These are phyloP conservation scores for Pollenia amentaria DNA, from an alignment of 2,888 invertebrate species.

Conservation along the genomic window DNA sequence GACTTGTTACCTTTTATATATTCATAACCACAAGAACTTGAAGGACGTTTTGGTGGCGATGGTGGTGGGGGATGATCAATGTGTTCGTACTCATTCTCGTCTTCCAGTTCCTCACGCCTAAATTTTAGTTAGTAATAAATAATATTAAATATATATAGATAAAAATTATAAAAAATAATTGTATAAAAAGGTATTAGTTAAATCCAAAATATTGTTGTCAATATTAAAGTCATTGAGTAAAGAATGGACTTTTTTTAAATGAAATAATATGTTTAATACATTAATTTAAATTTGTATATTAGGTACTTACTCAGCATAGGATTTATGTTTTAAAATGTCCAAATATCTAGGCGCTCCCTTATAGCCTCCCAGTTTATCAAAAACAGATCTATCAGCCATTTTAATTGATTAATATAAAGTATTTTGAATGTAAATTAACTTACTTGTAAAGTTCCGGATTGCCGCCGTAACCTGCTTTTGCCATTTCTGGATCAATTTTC, in stretches of 20 bases:
- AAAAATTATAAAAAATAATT: constrained; percentile 4
- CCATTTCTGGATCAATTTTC: too few species aligned
- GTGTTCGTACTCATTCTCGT: constrained; percentile 52
- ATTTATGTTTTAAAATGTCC: constrained; percentile 78
- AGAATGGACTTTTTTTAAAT: too few species aligned
- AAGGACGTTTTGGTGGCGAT: constrained; percentile 50
- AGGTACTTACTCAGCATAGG: constrained; percentile 71
- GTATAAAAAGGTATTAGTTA: neutral
- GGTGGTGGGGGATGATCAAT: neutral
- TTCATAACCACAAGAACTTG: constrained; percentile 63
- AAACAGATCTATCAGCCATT: constrained; percentile 77
- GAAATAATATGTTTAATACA: too few species aligned
- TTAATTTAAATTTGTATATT: neutral
- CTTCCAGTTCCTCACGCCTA: constrained; percentile 68
- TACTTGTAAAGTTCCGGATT: constrained; percentile 63
- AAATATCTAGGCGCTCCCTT: constrained; percentile 78
- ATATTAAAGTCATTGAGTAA: neutral
- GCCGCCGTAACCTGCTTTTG: constrained; percentile 59
- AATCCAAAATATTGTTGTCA: too few species aligned
- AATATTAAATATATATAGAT: constrained; percentile 25
- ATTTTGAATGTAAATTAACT: neutral
- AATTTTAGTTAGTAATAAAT: neutral
- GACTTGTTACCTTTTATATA: constrained; percentile 73
- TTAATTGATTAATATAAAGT: neutral
- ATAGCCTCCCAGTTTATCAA: constrained; percentile 77